Evolutionary conservation across 1,140 invertebrate genomes (phyloP), one percentile per base, ranked within the genome.

Genomic region (Drosophila kurseongensis): DNA sequence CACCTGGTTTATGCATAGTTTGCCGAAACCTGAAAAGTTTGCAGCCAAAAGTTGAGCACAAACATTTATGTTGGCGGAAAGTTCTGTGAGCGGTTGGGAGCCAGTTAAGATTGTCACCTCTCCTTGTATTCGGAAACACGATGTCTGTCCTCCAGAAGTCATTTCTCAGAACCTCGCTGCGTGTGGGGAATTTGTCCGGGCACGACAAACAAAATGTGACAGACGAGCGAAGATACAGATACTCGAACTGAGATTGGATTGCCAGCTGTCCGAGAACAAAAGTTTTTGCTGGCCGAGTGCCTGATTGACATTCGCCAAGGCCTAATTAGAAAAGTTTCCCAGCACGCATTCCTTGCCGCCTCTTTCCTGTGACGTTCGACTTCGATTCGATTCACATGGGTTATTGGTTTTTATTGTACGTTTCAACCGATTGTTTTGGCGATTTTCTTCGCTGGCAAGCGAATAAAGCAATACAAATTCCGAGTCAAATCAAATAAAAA

Each of bases 291-390:
- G 71, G 36, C 61, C 65, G 45, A 68, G 48, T 44, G 61, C 65
- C 52, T 74, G 84, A 88, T 89, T 88, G 83, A 88, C 84, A 71
- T 66, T 76, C 48, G 62, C 44, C 42, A 13, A 75, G 62, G 78
- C 60, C 67, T 89, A 88, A 89, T 89, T 88, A 88, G 72, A 88
- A 88, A 88, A 89, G 62, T 88, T 88, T 89, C 13, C 47, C 69
- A 75, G 52, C 59, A 63, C 51, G 59, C 41, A 74, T 60, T 71
- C 35, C 48, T 38, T 7, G 29, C 32, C 32, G 13, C 35, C 45
- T 50, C 38, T 38, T 18, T 32, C 12, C 27, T 32, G 60, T 54
- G 58, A 54, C 29, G 65, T 71, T 61, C 62, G 61, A 58, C 27
- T 51, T 40, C 35, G 38, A 29, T 60, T 63, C 50, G 48, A 61